Percentiles rank a stretch among this genome's conserved stretches.
Conservation (phyloP, 2,113 vertebrate species). For the Pica pica region DNA sequence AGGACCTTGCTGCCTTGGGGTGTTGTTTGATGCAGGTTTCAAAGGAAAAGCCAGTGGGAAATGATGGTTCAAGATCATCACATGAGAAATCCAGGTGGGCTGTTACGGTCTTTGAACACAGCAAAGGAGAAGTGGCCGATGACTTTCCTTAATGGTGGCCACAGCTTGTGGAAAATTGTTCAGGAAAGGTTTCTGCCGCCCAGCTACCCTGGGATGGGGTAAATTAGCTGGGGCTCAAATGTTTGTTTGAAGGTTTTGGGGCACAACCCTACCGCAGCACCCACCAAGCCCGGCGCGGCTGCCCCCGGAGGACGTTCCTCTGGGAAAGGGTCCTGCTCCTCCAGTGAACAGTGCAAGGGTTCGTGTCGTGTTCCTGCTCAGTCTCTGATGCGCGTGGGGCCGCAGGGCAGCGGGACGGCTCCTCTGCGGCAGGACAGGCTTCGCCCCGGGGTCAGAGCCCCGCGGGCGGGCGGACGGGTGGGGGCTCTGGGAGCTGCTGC, state of each 20-base stretch:
- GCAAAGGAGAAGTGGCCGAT: not conserved
- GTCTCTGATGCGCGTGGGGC: not conserved
- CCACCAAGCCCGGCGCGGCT: fast-evolving
- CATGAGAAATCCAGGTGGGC: not conserved
- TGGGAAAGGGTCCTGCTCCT: not conserved
- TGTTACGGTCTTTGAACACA: not conserved
- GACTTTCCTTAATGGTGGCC: not conserved
- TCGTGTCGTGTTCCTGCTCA: not conserved
- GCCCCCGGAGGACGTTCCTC: not conserved
- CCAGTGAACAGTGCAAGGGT: fast-evolving
- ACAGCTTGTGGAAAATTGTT: not conserved
- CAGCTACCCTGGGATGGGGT: not conserved
- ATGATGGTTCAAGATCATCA: not conserved
- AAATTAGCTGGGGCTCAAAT: not conserved
- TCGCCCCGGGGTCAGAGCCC: no score
- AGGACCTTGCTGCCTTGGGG: not conserved
- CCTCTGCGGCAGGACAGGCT: not conserved
- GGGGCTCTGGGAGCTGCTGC: not conserved
- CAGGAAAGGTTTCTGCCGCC: not conserved
- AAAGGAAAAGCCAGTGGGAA: not conserved
- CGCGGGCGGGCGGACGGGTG: not conserved
- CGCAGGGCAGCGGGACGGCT: not conserved
- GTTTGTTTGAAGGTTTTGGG: not conserved
- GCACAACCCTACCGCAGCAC: not conserved
- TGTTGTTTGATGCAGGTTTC: not conserved